Evolutionary conservation across 2,888 invertebrate species (phyloP), one percentile per base, ranked within the genome.

Genomic region (Eupithecia subumbrata): DNA sequence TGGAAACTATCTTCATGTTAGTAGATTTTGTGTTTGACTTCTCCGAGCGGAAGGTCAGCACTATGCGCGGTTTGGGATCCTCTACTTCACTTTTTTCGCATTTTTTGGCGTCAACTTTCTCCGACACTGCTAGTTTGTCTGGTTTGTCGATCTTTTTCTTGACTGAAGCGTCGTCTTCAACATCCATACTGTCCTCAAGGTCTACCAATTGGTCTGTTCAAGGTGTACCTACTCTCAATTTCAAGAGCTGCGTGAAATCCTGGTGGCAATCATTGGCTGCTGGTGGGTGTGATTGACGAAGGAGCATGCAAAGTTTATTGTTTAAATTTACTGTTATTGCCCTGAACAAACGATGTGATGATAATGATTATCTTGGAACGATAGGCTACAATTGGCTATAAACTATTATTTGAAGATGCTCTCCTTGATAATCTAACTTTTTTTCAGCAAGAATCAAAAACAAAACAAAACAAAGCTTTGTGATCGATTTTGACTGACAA

Each of bases 21-120:
- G 90, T 91, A 69, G 90, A 95, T 78, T 95, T 95, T 0, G 93
- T 91, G 78, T 95, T 95, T 3, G 94, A 93, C 83, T 96, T 96
- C 76, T 96, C 96, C 0, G 96, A 96, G n/a, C 96, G 93, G 80
- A 96, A 96, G 0, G 96, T 96, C 48, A 96, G 87, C 12, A 96
- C 96, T 76, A 96, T 96, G 64, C 96, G 93, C 4, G 96, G 96
- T 84, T 96, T 95, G 0, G 92, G 92, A 74, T 94, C 94, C 72
- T 92, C 92, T 12, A 80, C 78, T 48, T 91, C 92, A 43, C 85
- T 84, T 82, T 90, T 90, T 7, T 89, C 91, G 3, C 83, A 71
- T 83, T 90, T 91, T 77, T 89, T 91, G 3, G 80, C 78, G 69
- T 92, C 92, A 75, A 78, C 77, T 79, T 91, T 91, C 70, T 92